Conservation (phyloP, 2,113 vertebrate genomes). For the Sebastes schlegelii region DNA sequence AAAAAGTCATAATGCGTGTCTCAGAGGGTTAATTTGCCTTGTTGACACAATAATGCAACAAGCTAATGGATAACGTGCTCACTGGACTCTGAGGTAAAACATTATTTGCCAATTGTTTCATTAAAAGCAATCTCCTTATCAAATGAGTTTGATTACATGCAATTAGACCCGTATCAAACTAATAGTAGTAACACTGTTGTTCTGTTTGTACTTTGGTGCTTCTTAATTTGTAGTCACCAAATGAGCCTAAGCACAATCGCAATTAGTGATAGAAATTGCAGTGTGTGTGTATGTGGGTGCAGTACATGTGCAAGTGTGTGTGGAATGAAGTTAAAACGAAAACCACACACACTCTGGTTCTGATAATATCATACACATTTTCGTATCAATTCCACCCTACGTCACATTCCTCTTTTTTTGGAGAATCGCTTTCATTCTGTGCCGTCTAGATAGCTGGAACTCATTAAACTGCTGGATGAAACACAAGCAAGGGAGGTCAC, state of each 20-base stretch:
- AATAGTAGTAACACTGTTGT: conserved; percentile 6
- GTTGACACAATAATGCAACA: conserved; percentile 7
- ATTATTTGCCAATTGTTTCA: conserved; percentile 21
- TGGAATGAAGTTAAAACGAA: conserved; percentile 14
- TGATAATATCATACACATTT: conserved; percentile 46
- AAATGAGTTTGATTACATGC: conserved; percentile 33
- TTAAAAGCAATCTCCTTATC: conserved; percentile 22
- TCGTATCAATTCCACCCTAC: conserved; percentile 55
- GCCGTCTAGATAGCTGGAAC: conserved; percentile 61
- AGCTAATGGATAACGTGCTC: background rate
- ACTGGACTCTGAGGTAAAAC: conserved; percentile 6
- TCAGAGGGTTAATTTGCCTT: conserved; percentile 12
- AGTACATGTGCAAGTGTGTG: background rate
- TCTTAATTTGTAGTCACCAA: conserved; percentile 39
- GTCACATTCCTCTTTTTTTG: conserved; percentile 28
- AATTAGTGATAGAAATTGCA: background rate
- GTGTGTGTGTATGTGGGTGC: background rate
- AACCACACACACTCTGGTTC: conserved; percentile 19
- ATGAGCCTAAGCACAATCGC: conserved; percentile 19
- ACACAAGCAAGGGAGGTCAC: conserved; percentile 43
- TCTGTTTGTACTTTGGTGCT: conserved; percentile 34
- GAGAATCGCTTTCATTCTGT: conserved; percentile 43
- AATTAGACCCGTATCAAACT: conserved; percentile 47
- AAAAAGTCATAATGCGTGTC: no score
- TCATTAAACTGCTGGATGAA: conserved; percentile 71